Percentiles rank a stretch among this genome's conserved stretches.
These are phyloP conservation scores for Cyphomyrus plagiostoma DNA, from an alignment of 2,113 vertebrate species.

Conservation along the genomic window DNA sequence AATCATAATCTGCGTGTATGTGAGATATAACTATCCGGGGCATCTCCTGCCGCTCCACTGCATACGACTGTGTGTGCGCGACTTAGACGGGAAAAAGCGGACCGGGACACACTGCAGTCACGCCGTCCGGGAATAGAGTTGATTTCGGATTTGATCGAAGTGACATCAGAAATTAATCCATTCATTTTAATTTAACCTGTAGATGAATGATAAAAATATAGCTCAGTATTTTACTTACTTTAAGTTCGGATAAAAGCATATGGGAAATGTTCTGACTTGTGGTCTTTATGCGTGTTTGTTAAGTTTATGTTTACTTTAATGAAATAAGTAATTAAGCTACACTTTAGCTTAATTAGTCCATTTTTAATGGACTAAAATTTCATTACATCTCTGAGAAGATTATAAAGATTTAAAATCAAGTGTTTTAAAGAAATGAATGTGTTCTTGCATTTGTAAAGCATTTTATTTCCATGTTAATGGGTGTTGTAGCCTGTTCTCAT, in stretches of 20 bases:
- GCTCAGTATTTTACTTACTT: no score
- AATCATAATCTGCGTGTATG: background rate
- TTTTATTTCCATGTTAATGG: background rate
- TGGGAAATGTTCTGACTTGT: no score
- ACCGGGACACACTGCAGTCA: no score
- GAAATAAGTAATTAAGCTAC: slow-evolving; percentile 32
- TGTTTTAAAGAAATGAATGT: background rate
- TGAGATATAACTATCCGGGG: background rate
- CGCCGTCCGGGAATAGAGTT: no score
- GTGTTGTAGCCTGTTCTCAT: background rate
- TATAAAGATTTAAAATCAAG: background rate
- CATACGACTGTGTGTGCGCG: slow-evolving; percentile 24
- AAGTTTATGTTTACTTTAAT: background rate
- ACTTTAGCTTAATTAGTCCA: slow-evolving; percentile 31
- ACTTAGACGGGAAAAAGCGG: no score
- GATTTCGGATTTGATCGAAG: no score
- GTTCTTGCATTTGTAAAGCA: background rate
- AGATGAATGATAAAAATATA: no score
- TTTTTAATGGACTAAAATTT: background rate
- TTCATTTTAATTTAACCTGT: no score
- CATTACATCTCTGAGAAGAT: background rate
- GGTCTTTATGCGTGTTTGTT: background rate
- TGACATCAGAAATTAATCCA: no score
- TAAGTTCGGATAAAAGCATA: no score
- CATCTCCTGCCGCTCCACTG: slow-evolving; percentile 14